phyloP scores from a whole-genome alignment of 2,888 invertebrate species.

The Scaptomyza caliginosa region DNA sequence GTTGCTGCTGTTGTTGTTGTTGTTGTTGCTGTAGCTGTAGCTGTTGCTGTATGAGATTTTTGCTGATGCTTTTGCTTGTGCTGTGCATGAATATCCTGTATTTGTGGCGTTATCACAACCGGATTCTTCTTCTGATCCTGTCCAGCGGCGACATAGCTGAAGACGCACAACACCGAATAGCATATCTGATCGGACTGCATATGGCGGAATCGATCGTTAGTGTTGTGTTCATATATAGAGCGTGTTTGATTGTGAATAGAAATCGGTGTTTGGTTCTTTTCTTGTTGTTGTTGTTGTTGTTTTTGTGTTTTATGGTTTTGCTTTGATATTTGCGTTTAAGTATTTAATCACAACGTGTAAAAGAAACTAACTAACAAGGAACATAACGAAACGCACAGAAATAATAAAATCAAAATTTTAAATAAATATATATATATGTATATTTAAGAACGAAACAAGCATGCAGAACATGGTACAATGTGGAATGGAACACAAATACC shows the following conservation, averaged over 20 bases:
- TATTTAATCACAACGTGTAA: slow-evolving; percentile 45
- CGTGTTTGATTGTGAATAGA: slow-evolving; percentile 20
- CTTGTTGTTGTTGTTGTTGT: not conserved
- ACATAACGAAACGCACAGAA: slow-evolving; percentile 20
- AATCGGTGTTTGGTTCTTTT: slow-evolving; percentile 17
- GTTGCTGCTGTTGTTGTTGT: slow-evolving; percentile 41
- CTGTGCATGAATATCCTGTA: slow-evolving; percentile 82
- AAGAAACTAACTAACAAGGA: slow-evolving; percentile 37
- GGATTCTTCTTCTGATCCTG: slow-evolving; percentile 88
- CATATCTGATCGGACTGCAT: slow-evolving; percentile 98
- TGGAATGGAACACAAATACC: slow-evolving; percentile 39
- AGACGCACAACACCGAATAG: slow-evolving; percentile 99
- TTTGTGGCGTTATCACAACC: slow-evolving; percentile 82
- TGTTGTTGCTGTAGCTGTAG: slow-evolving; percentile 55
- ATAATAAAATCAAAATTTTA: slow-evolving; percentile 20
- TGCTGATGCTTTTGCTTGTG: slow-evolving; percentile 80
- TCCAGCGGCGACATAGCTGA: slow-evolving; percentile 98
- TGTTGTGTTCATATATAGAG: slow-evolving; percentile 28
- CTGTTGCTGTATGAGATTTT: slow-evolving; percentile 37
- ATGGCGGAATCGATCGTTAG: slow-evolving; percentile 28
- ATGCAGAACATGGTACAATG: slow-evolving; percentile 43
- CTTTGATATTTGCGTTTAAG: too few species aligned
- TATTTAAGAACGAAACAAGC: slow-evolving; percentile 15
- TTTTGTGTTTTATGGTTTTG: slow-evolving; percentile 1
- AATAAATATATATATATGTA: not conserved